Evolutionary conservation across 2,113 vertebrate genomes (phyloP).

Genomic region (Chamaetylas fuelleborni): DNA sequence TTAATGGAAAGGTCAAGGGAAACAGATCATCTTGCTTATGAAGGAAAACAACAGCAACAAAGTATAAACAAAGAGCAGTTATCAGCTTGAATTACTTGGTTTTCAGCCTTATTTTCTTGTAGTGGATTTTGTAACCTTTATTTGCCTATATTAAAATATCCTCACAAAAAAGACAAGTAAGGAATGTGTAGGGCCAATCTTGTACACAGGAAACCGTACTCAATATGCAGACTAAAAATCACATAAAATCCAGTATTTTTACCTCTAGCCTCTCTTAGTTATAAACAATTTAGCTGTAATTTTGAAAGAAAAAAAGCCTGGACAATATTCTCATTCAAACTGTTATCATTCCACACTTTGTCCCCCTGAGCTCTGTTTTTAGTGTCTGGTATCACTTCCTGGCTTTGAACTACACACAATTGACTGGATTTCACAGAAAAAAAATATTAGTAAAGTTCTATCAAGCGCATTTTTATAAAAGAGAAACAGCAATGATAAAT

Average conservation of each 20-base stretch:
- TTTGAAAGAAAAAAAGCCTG: background rate
- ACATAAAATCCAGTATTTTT: background rate
- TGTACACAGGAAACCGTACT: background rate
- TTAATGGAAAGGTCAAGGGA: background rate
- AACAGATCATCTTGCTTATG: background rate
- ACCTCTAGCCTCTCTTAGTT: background rate
- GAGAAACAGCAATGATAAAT: background rate
- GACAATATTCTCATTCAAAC: background rate
- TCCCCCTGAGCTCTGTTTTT: background rate
- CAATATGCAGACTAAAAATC: background rate
- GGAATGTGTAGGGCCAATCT: background rate
- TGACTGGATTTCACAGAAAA: background rate
- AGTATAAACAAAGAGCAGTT: background rate
- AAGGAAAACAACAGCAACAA: background rate
- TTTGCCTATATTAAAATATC: background rate
- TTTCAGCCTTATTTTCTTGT: background rate
- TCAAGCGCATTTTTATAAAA: background rate
- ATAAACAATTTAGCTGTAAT: background rate
- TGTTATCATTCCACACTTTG: background rate
- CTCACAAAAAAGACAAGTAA: background rate
- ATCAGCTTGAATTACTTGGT: background rate
- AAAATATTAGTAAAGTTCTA: background rate
- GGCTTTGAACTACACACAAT: background rate
- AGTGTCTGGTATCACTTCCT: background rate
- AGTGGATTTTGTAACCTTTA: background rate